Percentiles rank a stretch among this genome's conserved stretches.
Conservation (phyloP, 2,888 invertebrate genomes). For the Catotricha subobsoleta region DNA sequence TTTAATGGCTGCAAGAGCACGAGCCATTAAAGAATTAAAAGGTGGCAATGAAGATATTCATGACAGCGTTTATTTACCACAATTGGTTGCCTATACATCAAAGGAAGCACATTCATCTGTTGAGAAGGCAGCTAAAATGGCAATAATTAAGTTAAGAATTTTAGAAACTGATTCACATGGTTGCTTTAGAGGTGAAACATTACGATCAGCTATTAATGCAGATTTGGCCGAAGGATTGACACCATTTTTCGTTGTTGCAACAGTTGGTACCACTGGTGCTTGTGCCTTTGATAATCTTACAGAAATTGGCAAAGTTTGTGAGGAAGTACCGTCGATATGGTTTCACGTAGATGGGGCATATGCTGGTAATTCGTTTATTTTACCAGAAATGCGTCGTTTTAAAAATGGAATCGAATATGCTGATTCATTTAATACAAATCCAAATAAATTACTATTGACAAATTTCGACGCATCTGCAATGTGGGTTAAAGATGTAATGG, state of each 20-base stretch:
- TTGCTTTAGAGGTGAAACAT: constrained; percentile 41
- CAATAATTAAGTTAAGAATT: constrained; percentile 51
- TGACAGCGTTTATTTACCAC: constrained; percentile 56
- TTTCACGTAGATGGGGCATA: constrained; percentile 78
- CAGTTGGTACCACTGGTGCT: constrained; percentile 66
- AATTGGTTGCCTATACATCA: constrained; percentile 57
- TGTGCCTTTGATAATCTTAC: constrained; percentile 67
- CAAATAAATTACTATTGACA: constrained; percentile 72
- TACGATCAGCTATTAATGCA: constrained; percentile 46
- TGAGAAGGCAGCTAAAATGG: constrained; percentile 62
- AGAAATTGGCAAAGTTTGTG: constrained; percentile 58
- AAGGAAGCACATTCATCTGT: constrained; percentile 59
- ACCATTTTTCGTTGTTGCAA: constrained; percentile 69
- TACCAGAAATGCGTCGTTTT: constrained; percentile 57
- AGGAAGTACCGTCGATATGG: constrained; percentile 47
- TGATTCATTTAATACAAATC: constrained; percentile 74
- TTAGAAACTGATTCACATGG: constrained; percentile 53
- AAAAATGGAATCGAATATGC: constrained; percentile 53
- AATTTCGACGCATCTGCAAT: constrained; percentile 73
- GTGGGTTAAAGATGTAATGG: constrained; percentile 62
- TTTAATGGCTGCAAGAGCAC: constrained; percentile 55
- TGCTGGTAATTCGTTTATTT: constrained; percentile 70
- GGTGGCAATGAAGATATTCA: constrained; percentile 30
- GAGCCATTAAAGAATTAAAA: constrained; percentile 50
- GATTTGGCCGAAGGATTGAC: constrained; percentile 56